Evolutionary conservation across 2,888 invertebrate genomes (phyloP).

Genomic region (Tipula helvola): DNA sequence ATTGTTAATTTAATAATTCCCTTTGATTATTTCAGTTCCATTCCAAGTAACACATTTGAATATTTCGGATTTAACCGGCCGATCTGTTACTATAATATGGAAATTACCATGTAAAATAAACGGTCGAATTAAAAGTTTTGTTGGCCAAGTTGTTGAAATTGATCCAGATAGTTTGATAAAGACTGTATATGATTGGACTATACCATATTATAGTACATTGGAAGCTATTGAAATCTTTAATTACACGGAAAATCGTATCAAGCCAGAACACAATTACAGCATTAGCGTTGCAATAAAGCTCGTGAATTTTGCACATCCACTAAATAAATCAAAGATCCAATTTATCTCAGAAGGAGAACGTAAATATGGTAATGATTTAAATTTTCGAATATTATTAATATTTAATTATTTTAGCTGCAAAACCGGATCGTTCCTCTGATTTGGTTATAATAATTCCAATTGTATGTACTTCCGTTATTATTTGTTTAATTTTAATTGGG

Average conservation of each 20-base stretch:
- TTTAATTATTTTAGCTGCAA: too few species aligned
- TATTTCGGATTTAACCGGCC: not conserved
- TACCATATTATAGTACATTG: not conserved
- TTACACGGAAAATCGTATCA: constrained; percentile 22
- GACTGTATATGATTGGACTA: constrained; percentile 15
- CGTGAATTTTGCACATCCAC: constrained; percentile 17
- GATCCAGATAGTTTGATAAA: constrained; percentile 19
- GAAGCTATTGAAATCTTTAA: constrained; percentile 19
- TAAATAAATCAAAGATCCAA: constrained; percentile 17
- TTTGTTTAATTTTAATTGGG: not conserved
- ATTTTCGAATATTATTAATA: too few species aligned
- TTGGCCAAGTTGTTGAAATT: constrained; percentile 16
- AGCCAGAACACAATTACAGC: constrained; percentile 25
- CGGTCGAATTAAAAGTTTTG: constrained; percentile 27
- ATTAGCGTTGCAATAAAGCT: constrained; percentile 24
- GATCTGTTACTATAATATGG: constrained; percentile 25
- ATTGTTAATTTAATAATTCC: not conserved
- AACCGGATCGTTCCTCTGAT: too few species aligned
- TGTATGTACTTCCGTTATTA: not conserved
- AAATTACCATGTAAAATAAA: constrained; percentile 28
- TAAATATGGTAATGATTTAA: too few species aligned
- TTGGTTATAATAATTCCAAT: too few species aligned
- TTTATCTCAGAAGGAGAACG: constrained; percentile 17
- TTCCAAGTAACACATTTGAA: not conserved
- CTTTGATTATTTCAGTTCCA: not conserved